A percentile compares a stretch with the other conserved stretches of the same genome.
Conservation (phyloP, 2,113 vertebrate genomes). For the Ariopsis seemanni region DNA sequence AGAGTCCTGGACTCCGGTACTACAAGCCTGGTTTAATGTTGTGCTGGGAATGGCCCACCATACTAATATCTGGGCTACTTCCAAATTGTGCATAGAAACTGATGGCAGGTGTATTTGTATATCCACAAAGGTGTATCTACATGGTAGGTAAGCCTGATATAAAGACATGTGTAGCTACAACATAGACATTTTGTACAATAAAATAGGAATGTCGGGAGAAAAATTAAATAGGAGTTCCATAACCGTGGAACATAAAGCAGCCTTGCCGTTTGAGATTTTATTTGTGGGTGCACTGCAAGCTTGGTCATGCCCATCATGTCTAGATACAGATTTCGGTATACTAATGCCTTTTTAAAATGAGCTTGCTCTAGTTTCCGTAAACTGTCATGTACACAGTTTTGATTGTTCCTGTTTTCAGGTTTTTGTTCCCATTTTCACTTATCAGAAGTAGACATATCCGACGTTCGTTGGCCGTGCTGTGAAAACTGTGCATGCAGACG, state of each 20-base stretch:
- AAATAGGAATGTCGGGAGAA: neutral
- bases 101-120: neutral
- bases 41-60: neutral
- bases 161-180: neutral
- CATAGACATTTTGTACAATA: neutral
- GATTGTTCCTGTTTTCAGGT: conserved; percentile 14
- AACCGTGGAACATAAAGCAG: neutral
- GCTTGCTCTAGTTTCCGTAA: neutral
- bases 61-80: neutral
- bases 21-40: neutral
- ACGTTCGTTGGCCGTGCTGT: no score
- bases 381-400: neutral
- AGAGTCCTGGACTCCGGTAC: no score
- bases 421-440: neutral
- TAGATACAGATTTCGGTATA: neutral
- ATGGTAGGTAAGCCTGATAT: neutral
- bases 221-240: neutral
- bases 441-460: neutral
- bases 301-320: neutral
- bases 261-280: neutral
- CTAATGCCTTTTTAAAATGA: neutral
- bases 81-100: neutral
- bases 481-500: no score
- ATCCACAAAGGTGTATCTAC: neutral
- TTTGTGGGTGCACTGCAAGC: neutral